Evolutionary conservation across 2,888 invertebrate genomes (phyloP), one percentile per base, ranked within the genome.

Genomic region (Hirtodrosophila duncani): DNA sequence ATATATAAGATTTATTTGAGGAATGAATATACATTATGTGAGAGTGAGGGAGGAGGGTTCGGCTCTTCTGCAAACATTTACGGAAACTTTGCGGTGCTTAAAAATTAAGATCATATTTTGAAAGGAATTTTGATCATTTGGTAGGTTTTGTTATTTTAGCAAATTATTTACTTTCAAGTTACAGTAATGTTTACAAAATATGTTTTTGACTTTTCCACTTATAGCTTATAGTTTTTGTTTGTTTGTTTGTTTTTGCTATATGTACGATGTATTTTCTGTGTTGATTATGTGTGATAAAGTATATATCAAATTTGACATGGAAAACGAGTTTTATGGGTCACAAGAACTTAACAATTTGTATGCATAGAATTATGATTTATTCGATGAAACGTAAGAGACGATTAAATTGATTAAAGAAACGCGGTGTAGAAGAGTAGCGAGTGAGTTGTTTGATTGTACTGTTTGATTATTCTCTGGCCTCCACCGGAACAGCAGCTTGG

Each of bases 311-410:
- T 38, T 7, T 31, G 11, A 31, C 21, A 24, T 26, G 7, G 23
- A 23, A n/a, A n/a, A 29, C n/a, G n/a, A n/a, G n/a, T 23, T 26
- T 34, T 43, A 23, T 46, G 41, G 24, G 42, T 46, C 51, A 52
- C 52, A 59, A 77, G 49, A 67, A 59, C 56, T 52, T 57, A 65
- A 50, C 45, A 38, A 39, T 43, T 17, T 58, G 49, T 53, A 45
- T 64, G 60, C 56, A 38, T 58, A 50, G 63, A 60, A 27, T 52
- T 78, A 61, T 62, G 69, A 51, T 81, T 72, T 72, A 81, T 81
- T 72, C 74, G 81, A 78, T 78, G 74, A 75, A 75, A 70, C 52
- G 69, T 56, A 66, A 67, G n/a, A 60, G 68, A 50, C 48, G 53
- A 57, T 63, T 71, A 71, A 79, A 68, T 65, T 31, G 45, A 55